Evolutionary conservation across 2,797 vertebrate species (phyloP), one percentile per base, ranked within the genome.

Genomic region (Pipistrellus nathusii): DNA sequence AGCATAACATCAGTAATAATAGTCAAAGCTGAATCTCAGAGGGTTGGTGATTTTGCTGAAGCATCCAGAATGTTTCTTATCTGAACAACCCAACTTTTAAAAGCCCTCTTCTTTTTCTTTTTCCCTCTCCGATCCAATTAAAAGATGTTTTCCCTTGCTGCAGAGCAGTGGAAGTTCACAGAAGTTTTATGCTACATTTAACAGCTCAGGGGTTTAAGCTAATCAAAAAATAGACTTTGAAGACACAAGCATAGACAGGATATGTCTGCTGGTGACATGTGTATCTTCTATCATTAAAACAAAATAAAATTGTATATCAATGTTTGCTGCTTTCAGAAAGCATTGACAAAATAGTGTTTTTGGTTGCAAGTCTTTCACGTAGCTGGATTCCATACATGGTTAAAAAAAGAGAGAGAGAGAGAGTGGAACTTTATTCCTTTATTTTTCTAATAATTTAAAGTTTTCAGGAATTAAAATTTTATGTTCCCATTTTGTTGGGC

Each of bases 111-210:
- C 0, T 81, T n/a, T 93, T 77, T 41, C 32, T 84, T 72, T 91
- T 4, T 13, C 55, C 13, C 23, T 71, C 46, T 90, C 15, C 25
- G 69, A 55, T 90, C 78, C 71, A 92, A 77, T 48, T 89, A 90
- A 96, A 96, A 93, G 18, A 62, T 6, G 11, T 81, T 81, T 69
- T 55, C 93, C 90, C 23, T 30, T 88, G 11, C 18, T 30, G 38
- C n/a, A 46, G 6, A 85, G 80, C 9, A 57, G n/a, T 32, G 0
- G 17, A 92, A 90, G 93, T 96, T 88, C 57, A 88, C 3, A 92
- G 30, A 96, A 77, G 32, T 82, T 97, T 96, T 88, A 85, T 77
- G 48, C 44, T 93, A 91, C 17, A 21, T 88, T 96, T 84, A 97
- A 94, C 51, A 95, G 78, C 71, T 93, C 62, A 25, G 10, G 3